A percentile compares a stretch with the other conserved stretches of the same genome.
Evolutionary conservation across 2,113 vertebrate genomes (phyloP).

Genomic region (Protobothrops mucrosquamatus): DNA sequence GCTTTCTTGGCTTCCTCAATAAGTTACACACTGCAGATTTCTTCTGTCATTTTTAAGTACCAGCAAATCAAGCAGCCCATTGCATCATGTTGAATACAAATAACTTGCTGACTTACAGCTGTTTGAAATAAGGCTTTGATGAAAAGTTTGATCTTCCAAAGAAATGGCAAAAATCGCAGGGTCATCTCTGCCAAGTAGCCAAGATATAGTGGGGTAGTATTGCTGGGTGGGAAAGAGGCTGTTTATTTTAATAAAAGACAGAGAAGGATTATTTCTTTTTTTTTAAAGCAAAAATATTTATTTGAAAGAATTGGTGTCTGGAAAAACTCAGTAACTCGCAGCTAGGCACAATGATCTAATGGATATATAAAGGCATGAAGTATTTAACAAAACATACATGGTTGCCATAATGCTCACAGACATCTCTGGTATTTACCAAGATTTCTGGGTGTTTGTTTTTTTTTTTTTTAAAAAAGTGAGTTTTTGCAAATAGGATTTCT

Average conservation of each 20-base stretch:
- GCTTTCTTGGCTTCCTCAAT: slow-evolving; percentile 14
- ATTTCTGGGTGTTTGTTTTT: not conserved
- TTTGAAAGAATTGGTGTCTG: not conserved
- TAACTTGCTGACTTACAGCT: slow-evolving; percentile 41
- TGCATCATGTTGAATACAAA: slow-evolving; percentile 27
- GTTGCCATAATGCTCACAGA: not conserved
- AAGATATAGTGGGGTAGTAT: not conserved
- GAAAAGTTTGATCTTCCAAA: slow-evolving; percentile 35
- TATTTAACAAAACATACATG: not conserved
- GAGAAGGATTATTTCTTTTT: not conserved
- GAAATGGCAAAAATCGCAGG: slow-evolving; percentile 20
- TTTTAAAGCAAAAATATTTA: not conserved
- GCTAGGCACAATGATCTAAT: not conserved
- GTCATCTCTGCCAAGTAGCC: not conserved
- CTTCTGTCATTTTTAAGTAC: not conserved
- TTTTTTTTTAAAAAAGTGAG: not conserved
- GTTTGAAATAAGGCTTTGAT: slow-evolving; percentile 11
- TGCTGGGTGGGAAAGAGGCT: not conserved
- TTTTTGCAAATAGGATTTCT: not conserved
- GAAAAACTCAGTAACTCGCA: not conserved
- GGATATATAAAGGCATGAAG: not conserved
- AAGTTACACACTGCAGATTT: slow-evolving; percentile 8
- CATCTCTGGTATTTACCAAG: not conserved
- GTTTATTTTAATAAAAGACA: slow-evolving; percentile 28
- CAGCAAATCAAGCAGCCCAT: slow-evolving; percentile 23